These are phyloP conservation scores for Brachionus sp. DNA, from an alignment of 1,140 invertebrate genomes.

Conservation along the genomic window DNA sequence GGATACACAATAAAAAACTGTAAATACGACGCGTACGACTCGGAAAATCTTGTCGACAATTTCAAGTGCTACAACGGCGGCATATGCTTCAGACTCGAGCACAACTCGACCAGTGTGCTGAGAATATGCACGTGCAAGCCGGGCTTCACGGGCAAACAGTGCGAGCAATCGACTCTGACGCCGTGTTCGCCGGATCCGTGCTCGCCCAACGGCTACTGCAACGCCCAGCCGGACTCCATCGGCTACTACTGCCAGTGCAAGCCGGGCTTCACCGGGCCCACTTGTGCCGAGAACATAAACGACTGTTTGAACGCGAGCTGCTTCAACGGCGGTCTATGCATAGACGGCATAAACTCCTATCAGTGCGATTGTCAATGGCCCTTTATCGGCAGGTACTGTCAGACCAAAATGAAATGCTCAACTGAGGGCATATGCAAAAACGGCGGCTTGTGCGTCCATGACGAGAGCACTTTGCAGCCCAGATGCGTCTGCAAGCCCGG, in stretches of 20 bases:
- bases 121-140: constrained; percentile 47
- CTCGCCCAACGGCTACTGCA: constrained; percentile 51
- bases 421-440: neutral
- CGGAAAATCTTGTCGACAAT: neutral
- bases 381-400: constrained; percentile 33
- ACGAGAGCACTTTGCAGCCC: constrained; percentile 64
- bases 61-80: constrained; percentile 45
- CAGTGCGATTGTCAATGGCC: constrained; percentile 25
- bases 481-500: constrained; percentile 2
- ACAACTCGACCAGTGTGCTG: neutral
- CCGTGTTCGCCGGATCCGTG: constrained; percentile 39
- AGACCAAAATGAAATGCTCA: neutral
- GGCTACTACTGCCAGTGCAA: constrained; percentile 74
- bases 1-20: constrained; percentile 10
- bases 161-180: constrained; percentile 22
- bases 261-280: constrained; percentile 76
- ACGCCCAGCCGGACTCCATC: constrained; percentile 46
- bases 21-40: constrained; percentile 38
- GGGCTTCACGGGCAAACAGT: constrained; percentile 48
- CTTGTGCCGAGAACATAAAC: constrained; percentile 79
- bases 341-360: constrained; percentile 80
- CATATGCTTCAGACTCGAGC: neutral
- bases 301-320: constrained; percentile 84
- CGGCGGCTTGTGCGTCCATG: constrained; percentile 58
- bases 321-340: constrained; percentile 78